Evolutionary conservation across 2,888 invertebrate species (phyloP), one percentile per base, ranked within the genome.

Genomic region (Buathra laborator): DNA sequence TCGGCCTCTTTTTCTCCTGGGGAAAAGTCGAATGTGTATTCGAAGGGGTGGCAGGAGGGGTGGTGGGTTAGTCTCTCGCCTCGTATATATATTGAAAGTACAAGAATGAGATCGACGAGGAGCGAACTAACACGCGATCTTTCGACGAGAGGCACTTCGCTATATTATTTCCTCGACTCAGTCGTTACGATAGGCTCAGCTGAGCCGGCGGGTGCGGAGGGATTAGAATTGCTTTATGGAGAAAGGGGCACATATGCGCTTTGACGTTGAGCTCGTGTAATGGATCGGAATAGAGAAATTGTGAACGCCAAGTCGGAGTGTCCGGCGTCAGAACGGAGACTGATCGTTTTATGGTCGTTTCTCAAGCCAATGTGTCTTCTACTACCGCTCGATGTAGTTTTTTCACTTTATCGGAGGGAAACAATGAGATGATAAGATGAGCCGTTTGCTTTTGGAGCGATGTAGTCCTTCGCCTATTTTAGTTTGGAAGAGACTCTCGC

Each of bases 231-330:
- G 72, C 75, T 43, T 77, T 24, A 66, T 44, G 43, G 76, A 68
- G 76, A 77, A 83, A 83, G 19, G 68, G 76, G 67, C 79, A 80
- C 85, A 85, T 85, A 83, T 83, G 85, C 44, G 62, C 76, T 62
- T 64, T 29, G 70, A 72, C 79, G 56, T 64, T 62, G 67, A 68
- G 80, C 68, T 53, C 46, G 66, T 74, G 78, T 85, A 85, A 85
- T 85, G 85, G 83, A 85, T 85, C 85, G 56, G 84, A 76, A 78
- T 74, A 68, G 72, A 71, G 80, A 80, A 74, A 85, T 80, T 82
- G 53, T 74, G 53, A 80, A 53, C 14, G 24, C 53, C 70, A 48
- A 74, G 71, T 67, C 71, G 51, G 76, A 44, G 76, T 67, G 79
- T 16, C 10, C 37, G 74, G 46, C 53, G 85, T 83, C 85, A 72